A percentile compares a stretch with the other conserved stretches of the same genome.
These are phyloP conservation scores for Clupea harengus DNA, from an alignment of 2,113 vertebrate species.

Conservation along the genomic window DNA sequence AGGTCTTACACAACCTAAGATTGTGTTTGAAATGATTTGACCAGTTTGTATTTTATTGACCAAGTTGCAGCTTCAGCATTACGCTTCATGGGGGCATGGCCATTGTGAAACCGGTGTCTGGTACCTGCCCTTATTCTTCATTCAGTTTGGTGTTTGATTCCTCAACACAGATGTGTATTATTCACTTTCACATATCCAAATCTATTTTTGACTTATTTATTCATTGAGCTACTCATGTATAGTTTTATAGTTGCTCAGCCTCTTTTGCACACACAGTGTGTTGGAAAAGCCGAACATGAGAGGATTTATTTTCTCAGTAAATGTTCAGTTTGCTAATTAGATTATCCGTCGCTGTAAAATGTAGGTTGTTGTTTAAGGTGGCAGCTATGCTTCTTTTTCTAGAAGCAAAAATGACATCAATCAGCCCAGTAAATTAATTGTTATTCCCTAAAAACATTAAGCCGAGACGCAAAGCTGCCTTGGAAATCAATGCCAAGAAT, in stretches of 20 bases:
- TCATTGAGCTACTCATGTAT: background rate
- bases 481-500: slow-evolving; percentile 63
- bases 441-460: slow-evolving; percentile 66
- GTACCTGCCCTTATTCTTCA: background rate
- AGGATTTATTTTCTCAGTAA: slow-evolving; percentile 37
- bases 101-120: background rate
- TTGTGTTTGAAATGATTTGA: background rate
- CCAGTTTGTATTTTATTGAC: background rate
- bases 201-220: background rate
- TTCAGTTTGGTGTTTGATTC: background rate
- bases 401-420: slow-evolving; percentile 60
- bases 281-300: background rate
- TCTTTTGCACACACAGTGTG: background rate
- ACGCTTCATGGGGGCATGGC: background rate
- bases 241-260: background rate
- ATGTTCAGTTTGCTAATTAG: slow-evolving; percentile 57
- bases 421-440: slow-evolving; percentile 63
- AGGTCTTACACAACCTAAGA: background rate
- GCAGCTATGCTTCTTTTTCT: slow-evolving; percentile 54
- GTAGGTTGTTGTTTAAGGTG: slow-evolving; percentile 60
- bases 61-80: background rate
- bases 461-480: slow-evolving; percentile 55
- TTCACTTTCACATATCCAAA: background rate
- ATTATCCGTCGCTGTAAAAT: slow-evolving; percentile 63
- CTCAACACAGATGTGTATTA: background rate